These are phyloP conservation scores for Steinernema carpocapsae DNA, from an alignment of 2,888 invertebrate species.

Conservation along the genomic window DNA sequence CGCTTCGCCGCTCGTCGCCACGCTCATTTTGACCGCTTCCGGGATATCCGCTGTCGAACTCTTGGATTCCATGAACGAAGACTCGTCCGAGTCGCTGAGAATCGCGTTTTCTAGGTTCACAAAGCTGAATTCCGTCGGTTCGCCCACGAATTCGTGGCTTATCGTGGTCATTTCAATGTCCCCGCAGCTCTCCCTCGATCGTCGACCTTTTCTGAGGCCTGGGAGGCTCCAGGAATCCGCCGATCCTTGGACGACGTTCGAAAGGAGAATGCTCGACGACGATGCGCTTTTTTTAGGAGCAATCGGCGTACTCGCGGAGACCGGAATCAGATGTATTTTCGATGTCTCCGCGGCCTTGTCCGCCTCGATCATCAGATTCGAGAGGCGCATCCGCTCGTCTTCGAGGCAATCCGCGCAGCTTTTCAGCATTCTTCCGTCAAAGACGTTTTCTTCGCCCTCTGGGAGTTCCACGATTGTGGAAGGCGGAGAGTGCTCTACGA, in stretches of 20 bases:
- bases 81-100: conserved; percentile 25
- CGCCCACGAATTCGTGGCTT: conserved; percentile 22
- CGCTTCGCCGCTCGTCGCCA: conserved; percentile 2
- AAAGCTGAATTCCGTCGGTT: conserved; percentile 45
- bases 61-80: conserved; percentile 23
- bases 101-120: conserved; percentile 46
- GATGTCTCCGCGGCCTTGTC: not conserved
- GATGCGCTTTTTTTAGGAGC: conserved; percentile 17
- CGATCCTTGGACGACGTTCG: not conserved
- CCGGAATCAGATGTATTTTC: not conserved
- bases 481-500: not conserved
- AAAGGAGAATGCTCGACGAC: not conserved
- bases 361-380: conserved; percentile 12
- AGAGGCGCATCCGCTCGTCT: conserved; percentile 17
- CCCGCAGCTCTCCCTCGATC: conserved; percentile 24
- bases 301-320: not conserved
- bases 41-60: not conserved
- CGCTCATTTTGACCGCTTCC: conserved; percentile 29
- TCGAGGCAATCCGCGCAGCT: conserved; percentile 4
- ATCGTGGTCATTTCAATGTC: conserved; percentile 36
- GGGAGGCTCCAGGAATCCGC: conserved; percentile 12
- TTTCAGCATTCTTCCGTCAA: not conserved
- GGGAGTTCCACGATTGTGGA: not conserved
- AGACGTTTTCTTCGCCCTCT: not conserved
- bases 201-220: not conserved